Evolutionary conservation across 2,113 vertebrate genomes (phyloP), one percentile per base, ranked within the genome.

Genomic region (Buteo buteo): DNA sequence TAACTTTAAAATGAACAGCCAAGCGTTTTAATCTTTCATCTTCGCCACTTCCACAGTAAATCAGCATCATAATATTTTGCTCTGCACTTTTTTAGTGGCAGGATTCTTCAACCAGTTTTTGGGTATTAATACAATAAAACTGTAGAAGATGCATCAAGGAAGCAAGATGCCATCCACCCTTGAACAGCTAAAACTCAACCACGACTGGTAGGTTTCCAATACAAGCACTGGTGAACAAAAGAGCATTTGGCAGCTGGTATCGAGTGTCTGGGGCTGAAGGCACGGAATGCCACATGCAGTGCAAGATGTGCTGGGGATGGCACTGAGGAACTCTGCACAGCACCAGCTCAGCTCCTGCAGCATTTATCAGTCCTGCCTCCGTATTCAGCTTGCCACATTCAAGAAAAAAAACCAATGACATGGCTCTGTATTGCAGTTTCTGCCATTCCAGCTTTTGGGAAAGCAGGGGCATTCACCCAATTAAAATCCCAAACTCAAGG

Each of bases 221-320:
- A 38, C 15, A 28, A 38, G 59, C 20, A 52, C 16, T 11, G 19
- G 31, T 14, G 24, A 82, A 69, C 16, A 61, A 18, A 38, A 34
- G 20, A 40, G 34, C 16, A 16, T 82, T 21, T 42, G 80, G 76
- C 0, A 0, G 28, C 47, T 9, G 36, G 25, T 38, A 15, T 17
- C 0, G 1, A 18, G 19, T 7, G 40, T 25, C 38, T 0, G 1
- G 34, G 49, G 34, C 31, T 49, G 70, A 44, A 34, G 1, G 10
- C 22, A 19, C 12, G 2, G 2, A 34, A 16, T 11, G 28, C 20
- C 26, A 34, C 42, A 28, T 42, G 65, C 54, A 42, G 58, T 2
- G 31, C 61, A 42, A 20, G 31, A 40, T 6, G 5, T 1, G 6
- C 74, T 64, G 29, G 47, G 55, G 62, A 18, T 0, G 2, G 78